Evolutionary conservation across 2,113 vertebrate species (phyloP), one percentile per base, ranked within the genome.

Genomic region (Urocynchramus pylzowi): DNA sequence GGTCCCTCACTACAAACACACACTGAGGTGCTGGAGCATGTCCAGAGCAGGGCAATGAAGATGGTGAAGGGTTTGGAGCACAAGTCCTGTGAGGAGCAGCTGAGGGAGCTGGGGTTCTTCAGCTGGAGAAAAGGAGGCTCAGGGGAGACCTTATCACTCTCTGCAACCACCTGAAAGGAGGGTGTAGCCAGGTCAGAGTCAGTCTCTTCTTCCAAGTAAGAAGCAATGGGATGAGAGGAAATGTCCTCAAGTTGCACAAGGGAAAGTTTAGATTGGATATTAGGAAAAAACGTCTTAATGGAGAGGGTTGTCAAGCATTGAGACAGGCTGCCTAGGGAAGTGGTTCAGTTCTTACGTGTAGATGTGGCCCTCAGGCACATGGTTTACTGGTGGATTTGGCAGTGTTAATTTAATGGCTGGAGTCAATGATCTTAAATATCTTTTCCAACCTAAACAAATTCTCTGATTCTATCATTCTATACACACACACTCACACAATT

Each of bases 401-500:
- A 60, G 9, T 47, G 15, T 47, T 74, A 60, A 50, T 30, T 27
- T 67, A 73, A 33, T 53, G 28, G 3, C 18, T 78, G 9, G 44
- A 65, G 16, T 59, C 9, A n/a, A 18, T 31, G 28, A 30, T 47
- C 24, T 35, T 41, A 41, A 53, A 52, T 28, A 37, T 65, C 14
- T 79, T 85, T 73, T 41, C 11, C 50, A 65, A 10, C 24, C 4
- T 39, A 31, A n/a, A 47, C 9, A 30, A 14, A 14, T 59, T 59
- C 10, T 23, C 8, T 53, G 3, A 59, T 31, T 71, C 19, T 30
- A 7, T n/a, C 22, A 39, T 60, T 39, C n/a, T 30, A 16, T 60
- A 45, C 14, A 31, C 13, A 97, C 97, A 97, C 90, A 81, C 67
- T n/a, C n/a, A n/a, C n/a, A n/a, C 5, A 44, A 26, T 97, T 96